Evolutionary conservation across 2,888 invertebrate genomes (phyloP), one percentile per base, ranked within the genome.

Genomic region (Callyntrura guangdongensis): DNA sequence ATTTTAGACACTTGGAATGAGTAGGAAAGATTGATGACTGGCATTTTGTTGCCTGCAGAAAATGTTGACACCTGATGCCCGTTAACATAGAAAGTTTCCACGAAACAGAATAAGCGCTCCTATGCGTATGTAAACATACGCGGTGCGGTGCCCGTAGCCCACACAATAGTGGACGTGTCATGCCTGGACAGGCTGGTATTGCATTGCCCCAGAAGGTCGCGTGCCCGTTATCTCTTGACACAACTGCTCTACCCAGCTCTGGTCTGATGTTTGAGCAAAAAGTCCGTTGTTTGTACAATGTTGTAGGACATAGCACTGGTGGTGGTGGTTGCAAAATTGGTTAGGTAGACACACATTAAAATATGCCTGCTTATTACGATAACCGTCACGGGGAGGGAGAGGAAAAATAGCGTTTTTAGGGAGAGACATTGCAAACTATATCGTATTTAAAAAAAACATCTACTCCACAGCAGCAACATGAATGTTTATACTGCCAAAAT

Each of bases 401-500:
- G 27, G 20, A 49, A 77, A 74, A 77, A 77, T 53, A 8, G 53
- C 12, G 6, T 53, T 56, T 77, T 77, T 77, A 53, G 53, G 22
- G 53, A 22, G 53, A 56, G 4, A 77, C 49, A 77, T 77, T 22
- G 3, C 53, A 25, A 77, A 53, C 25, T 56, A 49, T 53, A 77
- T 77, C 27, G 20, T 36, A 1, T 69, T 25, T 25, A 53, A 53
- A 77, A 77, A 49, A 53, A 25, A n/a, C 53, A 56, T 53, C n/a
- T 53, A 56, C 77, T 25, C 49, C 36, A 36, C 72, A 74, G 47
- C 47, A 27, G 27, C 27, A 22, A 22, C 22, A 64, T 22, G 1
- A 25, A 36, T 12, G 6, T 77, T 53, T 36, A 2, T 36, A 53
- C 77, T 77, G 53, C 77, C 77, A 77, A 77, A 77, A 77, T 53